phyloP scores from a whole-genome alignment of 2,797 vertebrate genomes.

The Erpetoichthys calabaricus region DNA sequence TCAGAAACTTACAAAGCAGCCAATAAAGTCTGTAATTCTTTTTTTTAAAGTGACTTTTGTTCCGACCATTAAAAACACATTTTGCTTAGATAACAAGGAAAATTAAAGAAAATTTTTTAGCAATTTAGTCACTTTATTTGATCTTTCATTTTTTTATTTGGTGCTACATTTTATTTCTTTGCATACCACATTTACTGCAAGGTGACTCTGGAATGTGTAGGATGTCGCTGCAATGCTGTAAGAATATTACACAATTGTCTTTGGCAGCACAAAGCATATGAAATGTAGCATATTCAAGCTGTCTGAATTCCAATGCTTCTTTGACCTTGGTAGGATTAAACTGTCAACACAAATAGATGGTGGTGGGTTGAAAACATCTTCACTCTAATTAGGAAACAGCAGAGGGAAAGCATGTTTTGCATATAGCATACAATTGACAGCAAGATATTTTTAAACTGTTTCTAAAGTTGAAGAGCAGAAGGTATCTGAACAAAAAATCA shows the following conservation, averaged over 20 bases:
- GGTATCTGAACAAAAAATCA: too few species aligned
- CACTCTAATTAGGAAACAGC: constrained; percentile 1
- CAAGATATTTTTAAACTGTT: too few species aligned
- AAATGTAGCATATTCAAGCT: constrained; percentile 5
- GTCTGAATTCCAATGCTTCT: constrained; percentile 1
- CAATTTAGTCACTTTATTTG: constrained; percentile 30
- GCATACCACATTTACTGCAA: too few species aligned
- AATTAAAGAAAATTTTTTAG: constrained; percentile 6
- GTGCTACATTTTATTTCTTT: constrained; percentile 13
- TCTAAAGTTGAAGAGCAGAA: too few species aligned
- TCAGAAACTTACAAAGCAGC: too few species aligned
- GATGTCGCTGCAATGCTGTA: background rate
- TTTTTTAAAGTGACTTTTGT: too few species aligned
- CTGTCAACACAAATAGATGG: background rate
- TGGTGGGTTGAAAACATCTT: background rate
- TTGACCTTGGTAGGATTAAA: constrained; percentile 3
- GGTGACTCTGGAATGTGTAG: background rate
- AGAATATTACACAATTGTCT: background rate
- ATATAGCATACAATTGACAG: background rate
- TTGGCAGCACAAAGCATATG: background rate
- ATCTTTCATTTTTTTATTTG: constrained; percentile 5
- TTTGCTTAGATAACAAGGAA: too few species aligned
- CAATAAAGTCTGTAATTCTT: too few species aligned
- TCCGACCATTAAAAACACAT: too few species aligned
- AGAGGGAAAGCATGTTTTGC: background rate